Base-by-base conservation (phyloP, 2,888 invertebrate genomes). In the Nasonovia ribisnigri region DNA sequence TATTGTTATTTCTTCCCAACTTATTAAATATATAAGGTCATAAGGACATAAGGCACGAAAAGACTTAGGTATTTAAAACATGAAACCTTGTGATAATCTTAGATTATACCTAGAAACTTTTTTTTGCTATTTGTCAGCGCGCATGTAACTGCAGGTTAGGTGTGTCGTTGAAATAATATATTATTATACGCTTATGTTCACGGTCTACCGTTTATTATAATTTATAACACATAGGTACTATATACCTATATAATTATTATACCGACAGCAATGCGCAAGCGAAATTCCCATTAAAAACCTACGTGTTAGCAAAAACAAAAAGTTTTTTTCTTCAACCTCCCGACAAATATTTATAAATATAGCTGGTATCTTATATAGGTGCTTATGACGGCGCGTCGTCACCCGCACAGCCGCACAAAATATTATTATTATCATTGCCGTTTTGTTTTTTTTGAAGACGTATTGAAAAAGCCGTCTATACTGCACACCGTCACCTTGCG, bases 401-500 rank as follows among this genome's bases (percentile, higher is more conserved):
- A 2, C 16, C n/a, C 26, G 10, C 13, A 67, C 67, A 16, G 67
- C 67, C n/a, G 67, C 16, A n/a, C n/a, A 67, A 67, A 67, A 67
- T 67, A 67, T 67, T 16, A 67, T n/a, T 54, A 54, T 54, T 60
- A 60, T 46, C 60, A 89, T 89, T 51, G 36, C 36, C n/a, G 42
- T 54, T 36, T 51, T 88, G 42, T 88, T 88, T 60, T 60, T 29
- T 89, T 88, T 60, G 57, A 43, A 60, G 29, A 89, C 29, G 29
- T 60, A 29, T 43, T 16, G 29, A 60, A 89, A 57, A 88, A 60
- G 6, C 26, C 43, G 8, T 46, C 3, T 36, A 16, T 29, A 20
- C n/a, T 36, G 11, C 3, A 67, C 26, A 26, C 29, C 6, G 42
- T 42, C 48, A n/a, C 54, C 13, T 1, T n/a, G 24, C n/a, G 42